Conservation (phyloP, 2,113 vertebrate genomes). For the Acrocephalus kingi region DNA sequence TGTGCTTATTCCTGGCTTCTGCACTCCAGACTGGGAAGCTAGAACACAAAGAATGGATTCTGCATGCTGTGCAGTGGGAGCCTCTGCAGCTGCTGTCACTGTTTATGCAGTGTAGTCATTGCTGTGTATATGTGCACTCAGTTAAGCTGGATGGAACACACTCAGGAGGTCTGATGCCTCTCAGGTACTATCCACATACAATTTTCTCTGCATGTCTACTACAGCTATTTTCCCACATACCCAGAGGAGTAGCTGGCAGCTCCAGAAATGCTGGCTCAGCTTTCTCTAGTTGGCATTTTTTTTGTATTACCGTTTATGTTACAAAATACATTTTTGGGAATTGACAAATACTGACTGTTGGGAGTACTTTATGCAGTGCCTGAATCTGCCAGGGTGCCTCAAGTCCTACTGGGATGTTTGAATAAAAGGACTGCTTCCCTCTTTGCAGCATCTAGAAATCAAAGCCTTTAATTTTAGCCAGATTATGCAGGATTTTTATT, state of each 20-base stretch:
- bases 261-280: neutral
- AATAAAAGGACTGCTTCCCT: neutral
- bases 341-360: neutral
- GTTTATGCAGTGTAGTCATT: neutral
- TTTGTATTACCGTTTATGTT: neutral
- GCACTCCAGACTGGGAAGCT: neutral
- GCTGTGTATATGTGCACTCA: accelerated
- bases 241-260: neutral
- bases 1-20: neutral
- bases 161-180: neutral
- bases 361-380: neutral
- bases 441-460: neutral
- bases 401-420: neutral
- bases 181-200: accelerated
- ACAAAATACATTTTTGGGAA: neutral
- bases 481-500: neutral
- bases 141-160: neutral
- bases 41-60: neutral
- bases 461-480: neutral
- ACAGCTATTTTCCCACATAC: neutral
- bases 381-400: neutral
- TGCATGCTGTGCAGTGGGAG: neutral
- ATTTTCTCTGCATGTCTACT: neutral
- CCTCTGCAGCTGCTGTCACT: neutral
- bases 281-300: neutral